These are phyloP conservation scores for Philypnodon macrostomus DNA, from an alignment of 2,797 vertebrate species.

Conservation along the genomic window DNA sequence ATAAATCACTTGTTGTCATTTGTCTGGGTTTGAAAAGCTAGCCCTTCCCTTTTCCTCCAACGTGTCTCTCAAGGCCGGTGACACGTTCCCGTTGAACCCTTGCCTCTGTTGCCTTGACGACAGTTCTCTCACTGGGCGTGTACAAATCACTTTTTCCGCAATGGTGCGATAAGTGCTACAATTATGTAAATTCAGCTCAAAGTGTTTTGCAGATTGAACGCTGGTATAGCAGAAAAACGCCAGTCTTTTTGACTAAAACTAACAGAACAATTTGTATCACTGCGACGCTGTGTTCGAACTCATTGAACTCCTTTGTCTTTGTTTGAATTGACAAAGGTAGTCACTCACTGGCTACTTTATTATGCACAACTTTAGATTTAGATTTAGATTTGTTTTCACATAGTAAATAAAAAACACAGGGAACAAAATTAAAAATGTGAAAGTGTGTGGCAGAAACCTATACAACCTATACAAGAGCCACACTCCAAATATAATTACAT, in stretches of 20 bases:
- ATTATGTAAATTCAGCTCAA: slow-evolving; percentile 78
- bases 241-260: slow-evolving; percentile 27
- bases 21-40: slow-evolving; percentile 15
- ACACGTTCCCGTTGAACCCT: slow-evolving; percentile 66
- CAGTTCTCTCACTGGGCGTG: slow-evolving; percentile 54
- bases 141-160: slow-evolving; percentile 58
- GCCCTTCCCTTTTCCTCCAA: slow-evolving; percentile 26
- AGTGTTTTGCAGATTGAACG: slow-evolving; percentile 66
- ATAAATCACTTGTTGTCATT: slow-evolving; percentile 20
- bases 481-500: no score
- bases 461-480: no score
- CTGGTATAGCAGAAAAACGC: slow-evolving; percentile 38
- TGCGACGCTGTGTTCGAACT: slow-evolving; percentile 5
- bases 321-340: background rate
- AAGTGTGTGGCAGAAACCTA: no score
- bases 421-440: no score
- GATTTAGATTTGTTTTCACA: no score
- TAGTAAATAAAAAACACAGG: no score
- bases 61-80: slow-evolving; percentile 63
- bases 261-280: slow-evolving; percentile 10
- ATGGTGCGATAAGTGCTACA: slow-evolving; percentile 76
- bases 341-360: no score
- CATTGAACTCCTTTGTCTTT: slow-evolving; percentile 13
- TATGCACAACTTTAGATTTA: no score
- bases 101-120: slow-evolving; percentile 75